Conservation (phyloP, 1,140 invertebrate genomes). For the Penaeus chinensis region DNA sequence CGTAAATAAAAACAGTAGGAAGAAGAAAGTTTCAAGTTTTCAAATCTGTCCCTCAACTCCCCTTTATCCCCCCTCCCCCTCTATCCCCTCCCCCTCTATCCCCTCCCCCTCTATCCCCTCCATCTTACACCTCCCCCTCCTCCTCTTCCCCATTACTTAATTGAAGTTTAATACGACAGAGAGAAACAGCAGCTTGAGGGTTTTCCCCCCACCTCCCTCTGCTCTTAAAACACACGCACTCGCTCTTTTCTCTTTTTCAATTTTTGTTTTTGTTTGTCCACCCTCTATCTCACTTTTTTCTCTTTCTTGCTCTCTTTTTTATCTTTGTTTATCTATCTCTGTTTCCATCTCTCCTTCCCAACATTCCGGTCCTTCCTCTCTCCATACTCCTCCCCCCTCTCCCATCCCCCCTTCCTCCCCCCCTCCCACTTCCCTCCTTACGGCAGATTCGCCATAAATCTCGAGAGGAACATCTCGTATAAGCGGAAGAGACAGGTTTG, state of each 20-base stretch:
- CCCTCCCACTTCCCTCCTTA: too few species aligned
- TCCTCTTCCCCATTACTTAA: constrained; percentile 36
- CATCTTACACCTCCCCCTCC: neutral
- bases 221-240: too few species aligned
- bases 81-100: neutral
- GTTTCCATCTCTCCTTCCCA: neutral
- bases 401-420: too few species aligned
- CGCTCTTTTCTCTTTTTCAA: neutral
- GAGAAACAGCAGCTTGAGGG: neutral
- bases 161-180: constrained; percentile 47
- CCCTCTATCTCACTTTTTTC: neutral
- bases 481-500: too few species aligned
- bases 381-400: neutral
- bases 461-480: too few species aligned
- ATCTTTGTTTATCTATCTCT: neutral
- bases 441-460: too few species aligned
- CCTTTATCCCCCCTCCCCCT: neutral
- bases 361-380: neutral
- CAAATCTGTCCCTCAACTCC: constrained; percentile 32
- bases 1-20: neutral
- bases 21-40: constrained; percentile 47
- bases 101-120: neutral
- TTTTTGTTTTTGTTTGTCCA: neutral
- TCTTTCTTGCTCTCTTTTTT: neutral
- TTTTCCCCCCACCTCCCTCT: neutral